Evolutionary conservation across 1,140 invertebrate genomes (phyloP), one percentile per base, ranked within the genome.

Genomic region (Bradysia coprophila): DNA sequence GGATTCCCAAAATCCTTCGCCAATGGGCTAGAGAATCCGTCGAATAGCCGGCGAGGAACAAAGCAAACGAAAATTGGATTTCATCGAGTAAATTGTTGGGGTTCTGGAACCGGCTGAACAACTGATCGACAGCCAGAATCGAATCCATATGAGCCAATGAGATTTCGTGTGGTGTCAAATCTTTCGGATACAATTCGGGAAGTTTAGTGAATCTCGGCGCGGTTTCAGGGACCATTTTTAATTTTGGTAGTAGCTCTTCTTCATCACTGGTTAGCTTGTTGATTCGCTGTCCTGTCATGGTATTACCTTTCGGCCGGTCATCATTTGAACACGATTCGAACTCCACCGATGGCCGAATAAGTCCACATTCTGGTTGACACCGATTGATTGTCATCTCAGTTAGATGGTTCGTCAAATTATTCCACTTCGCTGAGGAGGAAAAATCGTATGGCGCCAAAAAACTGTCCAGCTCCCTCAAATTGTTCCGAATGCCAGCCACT

Each of bases 21-120:
- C 94, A 98, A 46, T 96, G 89, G 51, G 97, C 92, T 63, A 98
- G 92, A 0, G 87, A 81, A 55, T 95, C 91, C 33, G 90, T 78
- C 42, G 87, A 90, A 57, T 96, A 89, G 3, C 91, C 93, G 44
- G 91, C 75, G 2, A 97, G 63, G 57, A 97, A 97, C 51, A 86
- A 89, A 1, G 94, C 60, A 59, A 93, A 98, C 3, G 85, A 68
- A 59, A 94, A 76, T 63, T 98, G 89, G 19, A 98, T 49, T 65
- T 98, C 94, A 8, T 86, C 90, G 23, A 98, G 69, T 6, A 81
- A 58, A 40, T 78, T 72, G 18, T 67, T 59, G 23, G 66, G 55
- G 76, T 71, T 64, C 47, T 68, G 62, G 53, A 78, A 73, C 43
- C 63, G 62, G n/a, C 61, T 51, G 4, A 90, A 51, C 43, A 85